A percentile compares a stretch with the other conserved stretches of the same genome.
These are phyloP conservation scores for Furcifer pardalis DNA, from an alignment of 2,797 vertebrate genomes.

Conservation along the genomic window DNA sequence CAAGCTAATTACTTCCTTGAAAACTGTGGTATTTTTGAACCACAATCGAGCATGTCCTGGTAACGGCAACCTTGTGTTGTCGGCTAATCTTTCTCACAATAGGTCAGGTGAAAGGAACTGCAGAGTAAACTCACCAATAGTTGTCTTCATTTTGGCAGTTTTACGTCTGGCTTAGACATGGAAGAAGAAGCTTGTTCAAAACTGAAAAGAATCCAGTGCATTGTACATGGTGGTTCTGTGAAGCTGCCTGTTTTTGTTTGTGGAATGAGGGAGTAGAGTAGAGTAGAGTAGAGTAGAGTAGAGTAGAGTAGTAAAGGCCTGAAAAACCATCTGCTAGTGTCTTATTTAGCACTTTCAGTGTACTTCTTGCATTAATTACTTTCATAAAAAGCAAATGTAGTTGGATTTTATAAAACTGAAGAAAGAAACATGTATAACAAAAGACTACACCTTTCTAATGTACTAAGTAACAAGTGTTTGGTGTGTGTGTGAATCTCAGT, in stretches of 20 bases:
- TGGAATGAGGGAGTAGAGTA: constrained; percentile 41
- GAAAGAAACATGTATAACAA: not conserved
- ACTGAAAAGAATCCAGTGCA: too few relatives aligned
- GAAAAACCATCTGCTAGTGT: not conserved
- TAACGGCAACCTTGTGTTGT: too few relatives aligned
- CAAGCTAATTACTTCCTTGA: not conserved
- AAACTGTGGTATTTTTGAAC: too few relatives aligned
- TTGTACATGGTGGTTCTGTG: not conserved
- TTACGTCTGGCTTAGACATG: too few relatives aligned
- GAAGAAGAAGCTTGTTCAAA: too few relatives aligned
- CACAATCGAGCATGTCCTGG: too few relatives aligned
- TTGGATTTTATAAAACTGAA: not conserved
- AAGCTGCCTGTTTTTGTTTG: not conserved
- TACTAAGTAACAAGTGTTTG: not conserved
- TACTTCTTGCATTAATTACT: not conserved
- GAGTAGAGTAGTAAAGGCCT: constrained; percentile 17
- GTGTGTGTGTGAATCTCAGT: too few relatives aligned
- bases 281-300: constrained; percentile 53
- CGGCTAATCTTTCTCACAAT: too few relatives aligned
- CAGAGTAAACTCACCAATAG: too few relatives aligned
- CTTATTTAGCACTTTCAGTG: not conserved
- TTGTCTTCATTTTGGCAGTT: too few relatives aligned
- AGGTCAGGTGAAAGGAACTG: too few relatives aligned
- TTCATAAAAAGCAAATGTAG: not conserved
- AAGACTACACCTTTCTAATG: not conserved